phyloP scores from a whole-genome alignment of 2,888 invertebrate species.

The Acanthococcus lagerstroemiae region DNA sequence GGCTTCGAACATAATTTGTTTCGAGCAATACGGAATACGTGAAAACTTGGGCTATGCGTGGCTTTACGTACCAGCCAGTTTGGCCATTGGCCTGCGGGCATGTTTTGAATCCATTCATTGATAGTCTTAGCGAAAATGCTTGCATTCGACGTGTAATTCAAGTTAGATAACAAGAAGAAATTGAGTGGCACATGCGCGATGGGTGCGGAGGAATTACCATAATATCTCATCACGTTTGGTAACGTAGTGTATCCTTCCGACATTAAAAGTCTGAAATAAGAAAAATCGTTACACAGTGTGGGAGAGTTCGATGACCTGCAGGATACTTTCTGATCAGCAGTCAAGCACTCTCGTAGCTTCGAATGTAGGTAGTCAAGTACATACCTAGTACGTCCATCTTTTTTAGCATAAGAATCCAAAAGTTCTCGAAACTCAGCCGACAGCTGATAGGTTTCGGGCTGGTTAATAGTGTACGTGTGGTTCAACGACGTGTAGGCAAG shows the following conservation, averaged over 20 bases:
- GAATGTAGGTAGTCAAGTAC: too few relatives aligned
- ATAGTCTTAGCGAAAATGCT: slow-evolving; percentile 46
- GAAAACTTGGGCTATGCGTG: too few relatives aligned
- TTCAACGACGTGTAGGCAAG: slow-evolving; percentile 49
- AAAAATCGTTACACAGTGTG: too few relatives aligned
- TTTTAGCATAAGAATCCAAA: slow-evolving; percentile 45
- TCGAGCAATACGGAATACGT: too few relatives aligned
- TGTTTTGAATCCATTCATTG: slow-evolving; percentile 49
- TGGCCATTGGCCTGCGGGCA: slow-evolving; percentile 50
- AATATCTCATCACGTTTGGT: slow-evolving; percentile 51
- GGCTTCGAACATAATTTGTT: too few relatives aligned
- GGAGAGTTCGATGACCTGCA: too few relatives aligned
- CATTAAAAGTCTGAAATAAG: slow-evolving; percentile 47
- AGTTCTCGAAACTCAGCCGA: slow-evolving; percentile 48
- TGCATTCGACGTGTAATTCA: slow-evolving; percentile 45
- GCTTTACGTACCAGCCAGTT: slow-evolving; percentile 55
- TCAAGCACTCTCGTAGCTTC: too few relatives aligned
- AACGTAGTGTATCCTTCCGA: slow-evolving; percentile 53
- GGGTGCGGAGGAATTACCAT: slow-evolving; percentile 45
- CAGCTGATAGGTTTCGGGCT: slow-evolving; percentile 49
- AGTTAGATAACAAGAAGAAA: slow-evolving; percentile 50
- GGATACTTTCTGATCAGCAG: too few relatives aligned
- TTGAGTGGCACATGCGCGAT: slow-evolving; percentile 58
- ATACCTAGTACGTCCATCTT: slow-evolving; percentile 45
- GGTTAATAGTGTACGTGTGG: slow-evolving; percentile 55